A percentile compares a stretch with the other conserved stretches of the same genome.
These are phyloP conservation scores for Drosophila colorata DNA, from an alignment of 2,888 invertebrate species.

Conservation along the genomic window DNA sequence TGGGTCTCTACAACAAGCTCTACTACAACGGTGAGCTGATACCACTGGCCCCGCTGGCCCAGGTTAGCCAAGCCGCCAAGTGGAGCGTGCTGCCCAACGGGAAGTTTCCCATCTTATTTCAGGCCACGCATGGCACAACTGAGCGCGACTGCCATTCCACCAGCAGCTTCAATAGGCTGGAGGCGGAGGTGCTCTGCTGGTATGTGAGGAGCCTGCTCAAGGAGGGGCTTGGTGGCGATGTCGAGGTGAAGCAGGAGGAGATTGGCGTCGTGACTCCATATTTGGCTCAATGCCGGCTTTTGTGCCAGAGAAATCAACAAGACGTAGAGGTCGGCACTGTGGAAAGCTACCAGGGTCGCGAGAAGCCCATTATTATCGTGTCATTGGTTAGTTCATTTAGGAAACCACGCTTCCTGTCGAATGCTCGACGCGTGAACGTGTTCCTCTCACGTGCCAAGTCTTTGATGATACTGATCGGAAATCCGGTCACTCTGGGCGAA, in stretches of 20 bases:
- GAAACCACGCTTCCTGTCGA: conserved; percentile 72
- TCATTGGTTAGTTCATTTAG: conserved; percentile 89
- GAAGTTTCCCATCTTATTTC: conserved; percentile 7
- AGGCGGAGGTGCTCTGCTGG: conserved; percentile 87
- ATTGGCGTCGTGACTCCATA: conserved; percentile 88
- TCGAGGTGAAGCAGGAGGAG: conserved; percentile 83
- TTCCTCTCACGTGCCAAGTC: conserved; percentile 88
- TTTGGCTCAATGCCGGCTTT: conserved; percentile 80
- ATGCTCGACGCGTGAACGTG: conserved; percentile 87
- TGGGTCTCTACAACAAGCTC: conserved; percentile 89
- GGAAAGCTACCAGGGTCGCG: conserved; percentile 95
- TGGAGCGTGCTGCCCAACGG: not conserved
- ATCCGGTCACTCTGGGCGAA: conserved; percentile 81
- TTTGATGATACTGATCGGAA: conserved; percentile 87
- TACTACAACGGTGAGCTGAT: conserved; percentile 90
- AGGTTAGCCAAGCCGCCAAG: conserved; percentile 5
- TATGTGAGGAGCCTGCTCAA: conserved; percentile 87
- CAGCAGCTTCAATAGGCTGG: conserved; percentile 87
- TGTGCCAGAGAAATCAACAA: conserved; percentile 49
- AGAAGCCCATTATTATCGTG: conserved; percentile 92
- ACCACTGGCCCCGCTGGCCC: conserved; percentile 77
- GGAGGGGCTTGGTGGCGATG: conserved; percentile 83
- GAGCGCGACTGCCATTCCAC: conserved; percentile 41
- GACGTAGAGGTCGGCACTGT: conserved; percentile 91
- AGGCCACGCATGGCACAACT: conserved; percentile 5